Base-by-base conservation (phyloP, 2,888 invertebrate genomes). In the Coleophora deauratella region DNA sequence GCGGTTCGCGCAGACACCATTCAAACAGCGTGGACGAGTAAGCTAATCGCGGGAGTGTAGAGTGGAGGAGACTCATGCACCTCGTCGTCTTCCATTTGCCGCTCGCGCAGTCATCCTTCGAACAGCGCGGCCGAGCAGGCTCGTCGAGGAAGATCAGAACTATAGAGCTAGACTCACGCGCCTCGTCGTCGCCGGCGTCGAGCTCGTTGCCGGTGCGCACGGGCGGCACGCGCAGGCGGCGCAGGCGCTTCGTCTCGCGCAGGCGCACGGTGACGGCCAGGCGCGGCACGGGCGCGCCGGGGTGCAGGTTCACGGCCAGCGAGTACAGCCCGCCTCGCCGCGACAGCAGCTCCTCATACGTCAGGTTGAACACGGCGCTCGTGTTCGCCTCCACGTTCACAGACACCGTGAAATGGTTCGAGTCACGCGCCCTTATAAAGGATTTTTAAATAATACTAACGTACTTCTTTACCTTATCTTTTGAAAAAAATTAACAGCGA, bases 281-380 rank as follows among this genome's bases (percentile, higher is more conserved):
- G 53, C 90, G 87, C 37, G 88, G 87, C n/a, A 93, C 90, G 3
- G 89, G 62, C 49, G 89, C 88, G 27, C 91, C 90, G 0, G 92
- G 91, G 61, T 91, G 89, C 38, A 93, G 74, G 64, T 92, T 91
- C 42, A 93, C 82, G 9, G 89, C 88, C 52, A 91, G 88, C 58
- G 92, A 90, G 74, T 93, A 93, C 9, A 87, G 85, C 6, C 90
- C 89, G 46, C 89, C 86, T 41, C 88, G 86, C 3, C 92, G 82
- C 13, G 85, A 71, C 37, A 93, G 67, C 33, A 93, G 58, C 68
- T 93, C 91, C 61, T 93, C 91, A 65, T 94, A 94, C 0, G 88
- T 91, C 49, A 93, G 68, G 57, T 90, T 90, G 68, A 94, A 94
- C 1, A 85, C 76, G 0, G 90, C 91, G 46, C 87, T 88, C 11